Evolutionary conservation across 1,140 invertebrate species (phyloP).

Genomic region (Oscheius sp.): DNA sequence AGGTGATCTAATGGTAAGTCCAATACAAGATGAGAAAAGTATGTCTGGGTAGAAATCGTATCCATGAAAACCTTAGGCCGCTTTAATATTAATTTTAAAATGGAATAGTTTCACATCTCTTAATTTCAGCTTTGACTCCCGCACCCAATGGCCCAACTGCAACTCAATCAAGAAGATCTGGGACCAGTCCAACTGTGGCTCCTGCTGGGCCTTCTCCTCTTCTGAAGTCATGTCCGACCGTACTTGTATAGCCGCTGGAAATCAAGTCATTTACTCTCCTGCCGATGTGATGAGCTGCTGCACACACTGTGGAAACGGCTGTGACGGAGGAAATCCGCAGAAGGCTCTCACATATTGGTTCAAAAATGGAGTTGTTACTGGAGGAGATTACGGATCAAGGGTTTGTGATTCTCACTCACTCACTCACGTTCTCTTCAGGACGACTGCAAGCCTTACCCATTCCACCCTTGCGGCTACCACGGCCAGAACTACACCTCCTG

Average conservation of each 20-base stretch:
- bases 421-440: too few species aligned
- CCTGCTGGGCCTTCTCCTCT: slow-evolving; percentile 26
- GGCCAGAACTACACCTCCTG: background rate
- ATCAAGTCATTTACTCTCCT: slow-evolving; percentile 17
- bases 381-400: slow-evolving; percentile 15
- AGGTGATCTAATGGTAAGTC: background rate
- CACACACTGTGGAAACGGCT: slow-evolving; percentile 21
- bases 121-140: slow-evolving; percentile 13
- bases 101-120: background rate
- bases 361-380: slow-evolving; percentile 24
- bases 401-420: too few species aligned
- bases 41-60: background rate
- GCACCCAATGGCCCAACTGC: slow-evolving; percentile 26
- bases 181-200: slow-evolving; percentile 19
- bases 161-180: slow-evolving; percentile 18
- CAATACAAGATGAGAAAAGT: background rate
- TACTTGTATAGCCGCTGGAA: slow-evolving; percentile 22
- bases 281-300: slow-evolving; percentile 29
- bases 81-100: too few species aligned
- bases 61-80: too few species aligned
- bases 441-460: slow-evolving; percentile 30
- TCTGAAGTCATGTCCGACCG: slow-evolving; percentile 32
- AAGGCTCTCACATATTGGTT: slow-evolving; percentile 26
- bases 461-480: slow-evolving; percentile 14
- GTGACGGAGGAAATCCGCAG: slow-evolving; percentile 22